Conservation (phyloP, 1,140 invertebrate genomes). For the Physella acuta region DNA sequence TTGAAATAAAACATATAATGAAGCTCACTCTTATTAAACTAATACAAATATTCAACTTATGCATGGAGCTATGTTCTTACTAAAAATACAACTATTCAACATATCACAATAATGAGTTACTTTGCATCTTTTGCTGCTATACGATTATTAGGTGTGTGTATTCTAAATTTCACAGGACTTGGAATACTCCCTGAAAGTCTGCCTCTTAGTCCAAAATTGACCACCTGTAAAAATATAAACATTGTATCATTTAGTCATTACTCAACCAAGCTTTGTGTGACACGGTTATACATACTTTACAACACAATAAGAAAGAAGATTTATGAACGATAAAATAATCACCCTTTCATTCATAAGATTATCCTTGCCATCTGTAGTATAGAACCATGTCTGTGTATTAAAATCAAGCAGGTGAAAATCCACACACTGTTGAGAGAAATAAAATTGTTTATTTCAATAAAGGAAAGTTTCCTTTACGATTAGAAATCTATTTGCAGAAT, state of each 20-base stretch:
- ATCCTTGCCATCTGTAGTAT: slow-evolving; percentile 28
- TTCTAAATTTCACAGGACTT: slow-evolving; percentile 40
- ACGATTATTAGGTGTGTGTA: slow-evolving; percentile 46
- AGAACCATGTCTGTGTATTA: slow-evolving; percentile 51
- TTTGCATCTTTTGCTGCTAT: slow-evolving; percentile 46
- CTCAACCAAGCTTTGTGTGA: neutral
- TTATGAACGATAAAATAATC: neutral
- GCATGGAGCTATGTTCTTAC: too few relatives aligned
- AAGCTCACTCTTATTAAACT: too few relatives aligned
- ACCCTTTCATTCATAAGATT: slow-evolving; percentile 46
- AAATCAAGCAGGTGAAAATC: slow-evolving; percentile 55
- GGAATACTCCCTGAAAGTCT: slow-evolving; percentile 33
- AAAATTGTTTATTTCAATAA: neutral
- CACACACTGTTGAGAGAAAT: slow-evolving; percentile 44
- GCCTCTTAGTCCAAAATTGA: slow-evolving; percentile 50
- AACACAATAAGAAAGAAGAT: neutral
- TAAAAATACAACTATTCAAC: too few relatives aligned
- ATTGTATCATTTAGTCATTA: too few relatives aligned
- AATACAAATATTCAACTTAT: too few relatives aligned
- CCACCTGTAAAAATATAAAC: slow-evolving; percentile 38
- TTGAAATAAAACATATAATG: too few relatives aligned
- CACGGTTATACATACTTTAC: neutral
- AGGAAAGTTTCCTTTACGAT: neutral
- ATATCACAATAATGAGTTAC: too few relatives aligned
- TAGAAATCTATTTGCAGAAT: neutral